Evolutionary conservation across 2,888 invertebrate genomes (phyloP), one percentile per base, ranked within the genome.

Genomic region (Drosophila tanythrix): DNA sequence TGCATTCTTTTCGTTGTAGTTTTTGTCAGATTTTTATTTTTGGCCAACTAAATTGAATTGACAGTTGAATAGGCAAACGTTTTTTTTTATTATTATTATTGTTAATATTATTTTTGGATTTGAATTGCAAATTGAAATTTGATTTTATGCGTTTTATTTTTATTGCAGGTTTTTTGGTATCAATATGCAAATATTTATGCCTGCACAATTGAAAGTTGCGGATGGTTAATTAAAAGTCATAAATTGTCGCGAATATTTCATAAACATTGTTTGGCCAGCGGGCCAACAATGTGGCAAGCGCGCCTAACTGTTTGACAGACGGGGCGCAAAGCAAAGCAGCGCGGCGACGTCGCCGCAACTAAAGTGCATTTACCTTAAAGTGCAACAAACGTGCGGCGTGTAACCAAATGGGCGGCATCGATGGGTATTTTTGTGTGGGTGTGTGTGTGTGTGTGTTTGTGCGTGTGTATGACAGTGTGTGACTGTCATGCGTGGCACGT

Each of bases 311-410:
- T 70, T 81, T 69, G 66, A 68, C 48, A 61, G 70, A 61, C 64
- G 50, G n/a, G 5, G 25, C 46, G 68, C 68, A 36, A 27, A 18
- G 55, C 0, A 27, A 27, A 7, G n/a, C 31, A n/a, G 11, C 5
- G 69, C 66, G 35, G 67, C 51, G 56, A 46, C 50, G 63, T 52
- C 57, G 65, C 36, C 51, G 74, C 53, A 35, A 53, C 63, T 53
- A 82, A 79, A 91, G 89, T 89, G 90, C 91, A 91, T 91, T 89
- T 90, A 91, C 90, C 91, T 90, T 87, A 77, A 70, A 79, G 74
- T 79, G 79, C 83, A 84, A 73, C 73, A 74, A 76, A 78, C 74
- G 68, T 74, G 75, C 68, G 70, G 52, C 53, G 56, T 70, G 52
- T 66, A 80, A 66, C 70, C 69, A 73, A 81, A 70, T 70, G 76